A percentile compares a stretch with the other conserved stretches of the same genome.
phyloP scores from a whole-genome alignment of 2,888 invertebrate genomes.

The Hecatera dysodea region DNA sequence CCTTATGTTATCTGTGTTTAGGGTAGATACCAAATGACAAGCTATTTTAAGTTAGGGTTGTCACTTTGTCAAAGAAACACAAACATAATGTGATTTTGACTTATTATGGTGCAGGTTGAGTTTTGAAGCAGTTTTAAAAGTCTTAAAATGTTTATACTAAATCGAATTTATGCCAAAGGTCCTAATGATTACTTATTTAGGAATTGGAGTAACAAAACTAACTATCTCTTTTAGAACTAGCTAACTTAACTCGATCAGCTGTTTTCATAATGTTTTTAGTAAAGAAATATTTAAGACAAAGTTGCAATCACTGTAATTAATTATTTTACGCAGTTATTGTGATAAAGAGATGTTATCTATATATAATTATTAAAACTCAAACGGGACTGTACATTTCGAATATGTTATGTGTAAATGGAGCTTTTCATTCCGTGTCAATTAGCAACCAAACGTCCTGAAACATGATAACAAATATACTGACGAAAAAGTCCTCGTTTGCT shows the following conservation, averaged over 20 bases:
- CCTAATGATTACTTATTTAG: constrained; percentile 29
- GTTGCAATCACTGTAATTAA: constrained; percentile 64
- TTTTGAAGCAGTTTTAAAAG: constrained; percentile 35
- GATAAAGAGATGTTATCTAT: constrained; percentile 69
- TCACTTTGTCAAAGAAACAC: constrained; percentile 58
- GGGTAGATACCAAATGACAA: constrained; percentile 54
- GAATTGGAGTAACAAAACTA: constrained; percentile 24
- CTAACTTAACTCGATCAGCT: constrained; percentile 19
- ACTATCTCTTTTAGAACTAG: constrained; percentile 36
- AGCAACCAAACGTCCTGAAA: constrained; percentile 13
- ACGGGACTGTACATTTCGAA: constrained; percentile 55
- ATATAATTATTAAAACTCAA: constrained; percentile 52
- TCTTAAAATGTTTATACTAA: constrained; percentile 15
- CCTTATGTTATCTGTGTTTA: constrained; percentile 43
- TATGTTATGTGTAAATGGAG: constrained; percentile 47
- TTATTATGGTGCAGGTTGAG: constrained; percentile 40
- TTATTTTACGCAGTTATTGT: constrained; percentile 73
- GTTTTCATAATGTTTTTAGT: constrained; percentile 26
- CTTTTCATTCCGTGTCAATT: constrained; percentile 17
- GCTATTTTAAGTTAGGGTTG: constrained; percentile 59
- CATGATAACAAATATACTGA: neutral
- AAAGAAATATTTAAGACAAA: constrained; percentile 45
- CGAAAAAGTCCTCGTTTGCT: constrained; percentile 2
- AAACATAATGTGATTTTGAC: constrained; percentile 17
- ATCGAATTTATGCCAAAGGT: constrained; percentile 59